Base-by-base conservation (phyloP, 2,113 vertebrate species). In the Oncorhynchus masou region DNA sequence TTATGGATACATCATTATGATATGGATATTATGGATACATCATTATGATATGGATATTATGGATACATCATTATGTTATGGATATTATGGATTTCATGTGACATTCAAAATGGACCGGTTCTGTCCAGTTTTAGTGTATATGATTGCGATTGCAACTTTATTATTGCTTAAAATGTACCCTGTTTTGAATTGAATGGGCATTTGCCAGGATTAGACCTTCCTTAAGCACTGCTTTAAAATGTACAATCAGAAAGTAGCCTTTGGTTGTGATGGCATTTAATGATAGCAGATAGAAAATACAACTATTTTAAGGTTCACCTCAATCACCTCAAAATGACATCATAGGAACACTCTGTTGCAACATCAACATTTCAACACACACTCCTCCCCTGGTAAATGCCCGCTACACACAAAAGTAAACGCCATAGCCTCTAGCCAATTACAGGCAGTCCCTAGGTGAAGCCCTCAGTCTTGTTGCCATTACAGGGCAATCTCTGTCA, bases 371-470 rank as follows among this genome's bases (percentile, higher is more conserved):
- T 57, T 12, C 22, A 19, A 25, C n/a, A 27, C 9, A 27, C 22
- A 16, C 39, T 31, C 48, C 0, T 19, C 29, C 54, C 31, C 51
- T 62, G 45, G 9, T 67, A 83, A 75, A 74, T 76, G 60, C 24
- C 31, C 6, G 45, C 16, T 54, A 75, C 49, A 69, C 49, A 69
- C 74, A 34, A 70, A 69, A 75, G 65, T 69, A 29, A 67, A 73
- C 64, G 29, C 79, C 27, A 57, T 39, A 75, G 15, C 34, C 74
- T 31, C 22, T 19, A 73, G 67, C 67, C 71, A 81, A 74, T 79
- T 64, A 45, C 71, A 68, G n/a, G 70, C 65, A 69, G 74, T 74
- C 62, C 62, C 16, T 77, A 75, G 73, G 73, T 82, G 16, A 39
- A 9, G 79, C 73, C 24, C 54, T 70, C 1, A n/a, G 34, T 74